Percentiles rank a stretch among this genome's conserved stretches.
These are phyloP conservation scores for Parazoanthus swiftii DNA, from an alignment of 92 coral and sea anemone genomes.

Conservation along the genomic window DNA sequence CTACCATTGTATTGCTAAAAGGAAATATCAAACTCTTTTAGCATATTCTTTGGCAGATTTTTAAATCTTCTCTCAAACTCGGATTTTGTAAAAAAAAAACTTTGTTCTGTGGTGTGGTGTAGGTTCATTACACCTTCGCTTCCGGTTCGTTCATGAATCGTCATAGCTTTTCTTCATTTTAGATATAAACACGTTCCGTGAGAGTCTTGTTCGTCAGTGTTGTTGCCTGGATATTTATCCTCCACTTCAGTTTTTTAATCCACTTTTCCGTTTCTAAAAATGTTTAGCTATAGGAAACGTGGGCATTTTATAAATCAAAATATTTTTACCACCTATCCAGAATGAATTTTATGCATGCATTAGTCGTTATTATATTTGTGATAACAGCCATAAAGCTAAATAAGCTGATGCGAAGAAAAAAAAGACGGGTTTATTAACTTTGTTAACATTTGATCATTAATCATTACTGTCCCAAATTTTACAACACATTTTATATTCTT, in stretches of 20 bases:
- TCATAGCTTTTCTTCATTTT: background rate
- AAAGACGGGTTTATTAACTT: background rate
- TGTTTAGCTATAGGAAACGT: background rate
- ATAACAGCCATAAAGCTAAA: background rate
- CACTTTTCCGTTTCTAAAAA: background rate
- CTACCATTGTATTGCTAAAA: background rate
- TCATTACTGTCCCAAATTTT: background rate
- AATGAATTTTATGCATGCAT: no score
- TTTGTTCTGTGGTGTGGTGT: no score
- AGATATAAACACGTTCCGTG: background rate
- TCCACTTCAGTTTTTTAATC: background rate
- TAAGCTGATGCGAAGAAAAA: background rate
- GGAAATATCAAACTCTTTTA: background rate
- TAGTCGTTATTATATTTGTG: background rate
- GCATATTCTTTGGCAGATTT: background rate
- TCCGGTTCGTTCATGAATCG: constrained; percentile 5
- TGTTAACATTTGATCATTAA: background rate
- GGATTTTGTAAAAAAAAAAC: background rate
- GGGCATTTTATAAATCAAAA: background rate
- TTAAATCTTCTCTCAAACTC: background rate
- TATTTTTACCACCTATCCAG: background rate
- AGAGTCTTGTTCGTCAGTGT: background rate
- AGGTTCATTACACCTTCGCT: background rate
- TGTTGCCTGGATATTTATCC: constrained; percentile 1
- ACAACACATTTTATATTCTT: no score